Base-by-base conservation (phyloP, 2,113 vertebrate species). In the Sula dactylatra region DNA sequence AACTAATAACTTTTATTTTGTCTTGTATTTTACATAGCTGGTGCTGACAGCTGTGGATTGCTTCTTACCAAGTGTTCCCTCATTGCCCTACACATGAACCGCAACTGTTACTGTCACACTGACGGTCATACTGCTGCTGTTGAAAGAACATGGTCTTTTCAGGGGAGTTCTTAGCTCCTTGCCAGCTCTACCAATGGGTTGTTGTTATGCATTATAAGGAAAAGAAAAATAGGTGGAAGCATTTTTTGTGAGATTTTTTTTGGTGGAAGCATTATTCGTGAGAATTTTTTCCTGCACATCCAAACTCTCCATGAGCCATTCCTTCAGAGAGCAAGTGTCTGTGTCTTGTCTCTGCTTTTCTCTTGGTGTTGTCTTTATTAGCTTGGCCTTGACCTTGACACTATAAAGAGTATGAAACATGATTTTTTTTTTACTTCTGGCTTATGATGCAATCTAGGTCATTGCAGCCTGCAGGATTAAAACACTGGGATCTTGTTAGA, bases 371-470 rank as follows among this genome's bases (percentile, higher is more conserved):
- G 17, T 92, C n/a, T 87, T 72, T 61, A 36, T 72, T 59, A 59
- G 6, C 29, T 91, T 64, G 32, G 29, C 36, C 70, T 85, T 76
- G 36, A 56, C 49, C 54, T 77, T 87, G 56, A 54, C 38, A 54
- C 15, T 31, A 11, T 7, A 20, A 61, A 65, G 34, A 72, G 7
- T 73, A 52, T 76, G 65, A 84, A 83, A 52, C 15, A 21, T 16
- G 15, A 1, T 69, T 71, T 54, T 69, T 71, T 54, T 82, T 76
- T 55, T 19, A 16, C 8, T 71, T 82, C 52, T 69, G 38, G 14
- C 19, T 44, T 82, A 67, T 89, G 81, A 91, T 94, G 73, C 80
- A 94, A 85, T 92, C 66, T 69, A 74, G 87, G 73, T 94, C 77
- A 91, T 36, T 56, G 32, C 18, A 94, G 89, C 6, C 32, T 65